Base-by-base conservation (phyloP, 2,113 vertebrate species). In the Phyllostomus hastatus region DNA sequence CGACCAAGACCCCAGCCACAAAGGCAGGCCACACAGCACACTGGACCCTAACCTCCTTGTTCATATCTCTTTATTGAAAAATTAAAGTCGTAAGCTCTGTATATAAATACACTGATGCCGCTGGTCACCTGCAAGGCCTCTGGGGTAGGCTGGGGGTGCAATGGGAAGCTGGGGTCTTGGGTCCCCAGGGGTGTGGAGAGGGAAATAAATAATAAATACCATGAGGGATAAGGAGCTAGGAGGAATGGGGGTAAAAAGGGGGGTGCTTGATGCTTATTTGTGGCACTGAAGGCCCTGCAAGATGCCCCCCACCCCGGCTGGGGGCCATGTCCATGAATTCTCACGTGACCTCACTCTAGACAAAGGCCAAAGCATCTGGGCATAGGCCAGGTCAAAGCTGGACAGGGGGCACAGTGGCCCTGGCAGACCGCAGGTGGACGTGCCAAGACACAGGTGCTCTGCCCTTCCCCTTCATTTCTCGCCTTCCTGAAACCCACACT, bases 1-100 rank as follows among this genome's bases (percentile, higher is more conserved):
- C 41, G 5, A 2, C 3, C 14, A 52, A 43, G 73, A 79, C 86
- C 1, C 61, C n/a, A 46, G 88, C n/a, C 7, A 11, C 50, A 75
- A 66, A 1, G 0, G 79, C 41, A 20, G 0, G 2, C 11, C 78
- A 75, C 22, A 26, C 1, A 84, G 54, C 69, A 69, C 11, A 0
- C 69, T 43, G 33, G 91, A 86, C 91, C 72, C 95, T 94, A 96
- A 95, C 72, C 85, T 93, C 72, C 85, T 93, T 97, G 96, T 98
- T 95, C 83, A 67, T 98, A 98, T 99, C 99, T 96, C 97, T 98
- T 98, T 99, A 99, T 99, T 99, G 99, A 98, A 99, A 99, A 99
- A 99, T 99, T 99, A 99, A 99, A 99, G 98, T 99, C 98, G 97
- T 98, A 99, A 98, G 98, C 99, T 99, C 98, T 99, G 97, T 98